A percentile compares a stretch with the other conserved stretches of the same genome.
Conservation (phyloP, 1,140 invertebrate genomes). For the Temnothorax nylanderi region DNA sequence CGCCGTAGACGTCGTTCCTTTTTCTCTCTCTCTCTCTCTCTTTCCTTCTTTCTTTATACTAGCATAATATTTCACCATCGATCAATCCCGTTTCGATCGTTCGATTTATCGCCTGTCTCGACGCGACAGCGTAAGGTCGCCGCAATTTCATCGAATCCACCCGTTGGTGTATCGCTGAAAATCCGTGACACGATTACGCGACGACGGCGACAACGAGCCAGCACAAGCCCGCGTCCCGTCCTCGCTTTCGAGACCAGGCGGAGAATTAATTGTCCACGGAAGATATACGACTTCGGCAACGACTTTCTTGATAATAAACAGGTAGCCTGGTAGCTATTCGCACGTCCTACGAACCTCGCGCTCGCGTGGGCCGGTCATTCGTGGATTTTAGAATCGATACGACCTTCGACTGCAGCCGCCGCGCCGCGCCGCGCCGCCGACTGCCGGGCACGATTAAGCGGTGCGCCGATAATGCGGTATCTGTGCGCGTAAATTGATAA, state of each 20-base stretch:
- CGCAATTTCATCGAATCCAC: not conserved
- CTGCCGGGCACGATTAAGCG: slow-evolving; percentile 61
- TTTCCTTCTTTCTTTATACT: not conserved
- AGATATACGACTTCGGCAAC: slow-evolving; percentile 51
- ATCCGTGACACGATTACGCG: slow-evolving; percentile 22
- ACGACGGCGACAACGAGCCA: slow-evolving; percentile 11
- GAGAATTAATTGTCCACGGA: slow-evolving; percentile 49
- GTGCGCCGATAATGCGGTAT: slow-evolving; percentile 48
- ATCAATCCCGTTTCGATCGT: slow-evolving; percentile 1
- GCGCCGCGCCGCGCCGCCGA: not conserved
- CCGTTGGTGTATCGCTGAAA: slow-evolving; percentile 14
- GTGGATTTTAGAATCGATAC: slow-evolving; percentile 68
- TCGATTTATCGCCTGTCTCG: slow-evolving; percentile 9
- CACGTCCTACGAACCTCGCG: slow-evolving; percentile 59
- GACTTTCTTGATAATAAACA: slow-evolving; percentile 64
- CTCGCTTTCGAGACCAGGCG: not conserved
- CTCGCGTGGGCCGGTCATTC: slow-evolving; percentile 65
- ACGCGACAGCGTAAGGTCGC: not conserved
- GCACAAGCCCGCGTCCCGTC: not conserved
- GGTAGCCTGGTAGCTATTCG: slow-evolving; percentile 55
- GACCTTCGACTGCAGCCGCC: slow-evolving; percentile 59
- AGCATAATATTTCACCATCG: slow-evolving; percentile 23
- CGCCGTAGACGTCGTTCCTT: not conserved
- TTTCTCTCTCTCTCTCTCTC: not conserved
- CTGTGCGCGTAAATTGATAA: slow-evolving; percentile 41